These are phyloP conservation scores for Calyptommatus sinebrachiatus DNA, from an alignment of 2,113 vertebrate species.

Conservation along the genomic window DNA sequence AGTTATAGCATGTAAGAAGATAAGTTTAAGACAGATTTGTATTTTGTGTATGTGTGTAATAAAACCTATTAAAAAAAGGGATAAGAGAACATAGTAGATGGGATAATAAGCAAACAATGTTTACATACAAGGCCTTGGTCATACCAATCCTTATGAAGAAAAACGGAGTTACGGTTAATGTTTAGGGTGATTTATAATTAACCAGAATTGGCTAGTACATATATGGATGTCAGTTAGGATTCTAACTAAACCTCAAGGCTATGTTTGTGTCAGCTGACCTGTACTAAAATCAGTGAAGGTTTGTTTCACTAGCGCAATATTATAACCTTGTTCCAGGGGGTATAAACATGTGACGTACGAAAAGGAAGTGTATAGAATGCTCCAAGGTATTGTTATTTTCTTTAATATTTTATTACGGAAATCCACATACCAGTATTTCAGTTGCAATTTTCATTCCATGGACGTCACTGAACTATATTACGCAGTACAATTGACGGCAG, in stretches of 20 bases:
- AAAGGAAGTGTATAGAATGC: neutral
- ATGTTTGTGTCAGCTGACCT: neutral
- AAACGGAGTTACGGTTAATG: neutral
- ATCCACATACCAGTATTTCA: neutral
- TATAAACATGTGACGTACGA: neutral
- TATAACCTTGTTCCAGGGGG: neutral
- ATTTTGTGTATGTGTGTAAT: no score
- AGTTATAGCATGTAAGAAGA: no score
- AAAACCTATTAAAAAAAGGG: no score
- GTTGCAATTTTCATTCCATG: neutral
- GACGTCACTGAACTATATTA: neutral
- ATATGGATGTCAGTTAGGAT: neutral
- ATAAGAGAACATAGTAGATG: neutral
- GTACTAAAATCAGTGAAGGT: neutral
- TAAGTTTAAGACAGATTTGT: no score
- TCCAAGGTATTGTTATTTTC: neutral
- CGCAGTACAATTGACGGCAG: neutral
- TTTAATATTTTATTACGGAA: neutral
- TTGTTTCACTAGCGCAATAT: neutral
- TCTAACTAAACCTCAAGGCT: neutral
- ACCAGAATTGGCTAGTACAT: conserved; percentile 7
- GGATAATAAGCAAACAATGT: neutral
- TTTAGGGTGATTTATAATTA: conserved; percentile 13
- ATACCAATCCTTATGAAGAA: neutral
- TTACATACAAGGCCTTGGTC: neutral